A percentile compares a stretch with the other conserved stretches of the same genome.
These are phyloP conservation scores for Pentalonia nigronervosa DNA, from an alignment of 1,140 invertebrate genomes.

Conservation along the genomic window DNA sequence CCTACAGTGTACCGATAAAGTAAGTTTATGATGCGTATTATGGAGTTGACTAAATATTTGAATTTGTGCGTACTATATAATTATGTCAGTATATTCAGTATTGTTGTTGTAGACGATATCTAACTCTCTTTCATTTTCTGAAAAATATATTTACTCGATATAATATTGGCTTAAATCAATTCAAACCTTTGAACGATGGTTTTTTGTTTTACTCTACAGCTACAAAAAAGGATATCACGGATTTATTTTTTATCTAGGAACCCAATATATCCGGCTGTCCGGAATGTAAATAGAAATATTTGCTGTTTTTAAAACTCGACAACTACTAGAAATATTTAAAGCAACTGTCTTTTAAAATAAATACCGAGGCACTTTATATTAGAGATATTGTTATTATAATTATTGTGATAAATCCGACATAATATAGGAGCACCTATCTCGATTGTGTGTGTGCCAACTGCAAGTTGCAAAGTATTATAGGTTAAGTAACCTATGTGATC, in stretches of 20 bases:
- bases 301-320: background rate
- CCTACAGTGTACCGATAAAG: background rate
- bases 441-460: too few relatives aligned
- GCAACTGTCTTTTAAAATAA: background rate
- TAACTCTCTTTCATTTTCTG: background rate
- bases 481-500: too few relatives aligned
- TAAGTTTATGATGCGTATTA: background rate
- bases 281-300: background rate
- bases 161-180: background rate
- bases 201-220: background rate
- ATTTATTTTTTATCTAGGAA: background rate
- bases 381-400: background rate
- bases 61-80: background rate
- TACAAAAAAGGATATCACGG: background rate
- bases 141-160: background rate
- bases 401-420: background rate
- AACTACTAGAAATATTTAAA: background rate
- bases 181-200: background rate
- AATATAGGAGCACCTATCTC: background rate
- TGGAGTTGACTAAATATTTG: background rate
- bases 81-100: background rate
- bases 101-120: background rate
- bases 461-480: too few relatives aligned
- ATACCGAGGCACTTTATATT: background rate
- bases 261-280: background rate